Conservation (phyloP, 2,113 vertebrate species). For the Zosterops pallidus region DNA sequence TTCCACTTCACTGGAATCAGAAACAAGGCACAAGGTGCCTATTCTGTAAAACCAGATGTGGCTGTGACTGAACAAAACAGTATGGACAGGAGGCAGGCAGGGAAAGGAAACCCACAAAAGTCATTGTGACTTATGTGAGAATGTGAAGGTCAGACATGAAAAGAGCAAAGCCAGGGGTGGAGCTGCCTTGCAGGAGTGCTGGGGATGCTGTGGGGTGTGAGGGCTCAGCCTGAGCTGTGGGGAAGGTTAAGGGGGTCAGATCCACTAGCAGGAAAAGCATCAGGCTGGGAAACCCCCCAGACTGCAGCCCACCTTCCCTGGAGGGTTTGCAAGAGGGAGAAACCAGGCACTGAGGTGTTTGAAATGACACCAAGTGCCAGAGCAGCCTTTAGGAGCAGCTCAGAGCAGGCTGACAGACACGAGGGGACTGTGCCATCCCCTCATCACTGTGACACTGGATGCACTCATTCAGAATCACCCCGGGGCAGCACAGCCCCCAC, state of each 20-base stretch:
- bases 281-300: not conserved
- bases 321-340: not conserved
- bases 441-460: not conserved
- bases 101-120: not conserved
- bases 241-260: not conserved
- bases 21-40: not conserved
- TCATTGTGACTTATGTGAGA: accelerated
- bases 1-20: not conserved
- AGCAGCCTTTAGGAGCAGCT: not conserved
- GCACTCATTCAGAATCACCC: not conserved
- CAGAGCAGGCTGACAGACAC: not conserved
- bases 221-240: not conserved
- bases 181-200: not conserved
- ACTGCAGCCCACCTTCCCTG: not conserved
- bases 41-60: not conserved
- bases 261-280: not conserved
- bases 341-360: not conserved
- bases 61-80: not conserved
- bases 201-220: not conserved
- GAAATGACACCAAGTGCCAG: not conserved
- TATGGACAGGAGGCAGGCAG: accelerated
- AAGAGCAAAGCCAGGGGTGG: not conserved
- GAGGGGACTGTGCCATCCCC: not conserved
- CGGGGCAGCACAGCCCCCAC: accelerated
- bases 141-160: not conserved